These are phyloP conservation scores for Hemibates koningsi DNA, from an alignment of 2,113 vertebrate species.

Conservation along the genomic window DNA sequence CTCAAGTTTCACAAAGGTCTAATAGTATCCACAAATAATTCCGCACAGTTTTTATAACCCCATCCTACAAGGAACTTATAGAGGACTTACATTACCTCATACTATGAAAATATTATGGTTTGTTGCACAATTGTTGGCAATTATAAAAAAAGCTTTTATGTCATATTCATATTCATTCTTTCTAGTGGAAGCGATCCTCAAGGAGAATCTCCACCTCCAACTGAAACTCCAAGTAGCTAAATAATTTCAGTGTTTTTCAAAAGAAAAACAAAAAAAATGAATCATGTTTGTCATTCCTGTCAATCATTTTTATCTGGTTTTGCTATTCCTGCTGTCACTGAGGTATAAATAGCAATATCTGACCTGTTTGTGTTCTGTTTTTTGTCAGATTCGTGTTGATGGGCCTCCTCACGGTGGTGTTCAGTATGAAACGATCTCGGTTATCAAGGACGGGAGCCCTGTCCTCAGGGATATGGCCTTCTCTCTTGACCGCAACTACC, in stretches of 20 bases:
- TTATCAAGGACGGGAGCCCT: conserved; percentile 87
- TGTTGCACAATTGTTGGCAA: background rate
- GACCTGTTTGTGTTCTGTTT: conserved; percentile 11
- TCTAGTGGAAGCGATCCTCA: background rate
- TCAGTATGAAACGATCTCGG: conserved; percentile 87
- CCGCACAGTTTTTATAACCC: conserved; percentile 33
- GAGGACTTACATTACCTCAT: background rate
- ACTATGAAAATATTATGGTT: background rate
- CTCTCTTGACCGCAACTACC: conserved; percentile 82
- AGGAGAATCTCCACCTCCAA: background rate
- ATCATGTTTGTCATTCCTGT: conserved; percentile 10
- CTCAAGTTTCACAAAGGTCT: conserved; percentile 49
- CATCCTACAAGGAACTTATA: background rate
- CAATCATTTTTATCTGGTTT: background rate
- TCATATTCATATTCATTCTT: background rate
- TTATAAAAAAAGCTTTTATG: background rate
- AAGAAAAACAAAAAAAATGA: background rate
- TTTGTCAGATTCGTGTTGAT: conserved; percentile 87
- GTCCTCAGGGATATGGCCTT: conserved; percentile 96
- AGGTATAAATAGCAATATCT: conserved; percentile 39
- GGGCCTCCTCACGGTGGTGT: conserved; percentile 88
- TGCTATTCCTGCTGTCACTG: background rate
- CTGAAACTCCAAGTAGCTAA: background rate
- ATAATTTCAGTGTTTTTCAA: background rate
- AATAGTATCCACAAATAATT: conserved; percentile 28